phyloP scores from a whole-genome alignment of 2,797 vertebrate species.

The Sebastolobus altivelis region DNA sequence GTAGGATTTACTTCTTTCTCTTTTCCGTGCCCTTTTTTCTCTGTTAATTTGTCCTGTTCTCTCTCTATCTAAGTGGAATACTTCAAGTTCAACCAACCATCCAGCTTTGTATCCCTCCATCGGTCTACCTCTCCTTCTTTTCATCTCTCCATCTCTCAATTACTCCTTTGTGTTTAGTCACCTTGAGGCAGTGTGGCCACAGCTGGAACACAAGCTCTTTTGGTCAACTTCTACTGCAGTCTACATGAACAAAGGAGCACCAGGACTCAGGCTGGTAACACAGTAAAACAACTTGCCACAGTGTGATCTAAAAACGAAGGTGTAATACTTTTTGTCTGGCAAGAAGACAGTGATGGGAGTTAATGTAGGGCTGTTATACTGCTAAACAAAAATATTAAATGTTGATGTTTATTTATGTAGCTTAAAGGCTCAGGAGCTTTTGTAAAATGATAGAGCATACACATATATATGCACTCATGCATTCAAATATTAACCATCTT shows the following conservation, averaged over 20 bases:
- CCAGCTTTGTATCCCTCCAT: constrained; percentile 5
- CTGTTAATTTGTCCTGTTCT: neutral
- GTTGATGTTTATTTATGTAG: neutral
- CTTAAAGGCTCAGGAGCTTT: neutral
- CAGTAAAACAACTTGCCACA: neutral
- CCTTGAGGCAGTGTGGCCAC: constrained; percentile 54
- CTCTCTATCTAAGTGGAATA: constrained; percentile 14
- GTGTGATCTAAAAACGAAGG: neutral
- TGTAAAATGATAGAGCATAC: no score
- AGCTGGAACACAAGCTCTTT: constrained; percentile 31
- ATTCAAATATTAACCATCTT: no score
- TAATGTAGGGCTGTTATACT: neutral
- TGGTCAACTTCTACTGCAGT: constrained; percentile 22
- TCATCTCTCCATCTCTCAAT: constrained; percentile 18
- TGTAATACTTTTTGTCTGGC: neutral
- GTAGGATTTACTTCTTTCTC: constrained; percentile 12
- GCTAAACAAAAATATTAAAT: neutral
- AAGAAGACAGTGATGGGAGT: neutral
- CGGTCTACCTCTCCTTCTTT: constrained; percentile 21
- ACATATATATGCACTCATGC: no score
- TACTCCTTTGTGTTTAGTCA: constrained; percentile 39
- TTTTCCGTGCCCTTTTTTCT: constrained; percentile 2
- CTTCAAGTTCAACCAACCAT: constrained; percentile 14
- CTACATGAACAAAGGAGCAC: constrained; percentile 26
- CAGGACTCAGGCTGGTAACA: neutral